A percentile compares a stretch with the other conserved stretches of the same genome.
phyloP scores from a whole-genome alignment of 2,797 vertebrate species.

The Crenichthys baileyi region DNA sequence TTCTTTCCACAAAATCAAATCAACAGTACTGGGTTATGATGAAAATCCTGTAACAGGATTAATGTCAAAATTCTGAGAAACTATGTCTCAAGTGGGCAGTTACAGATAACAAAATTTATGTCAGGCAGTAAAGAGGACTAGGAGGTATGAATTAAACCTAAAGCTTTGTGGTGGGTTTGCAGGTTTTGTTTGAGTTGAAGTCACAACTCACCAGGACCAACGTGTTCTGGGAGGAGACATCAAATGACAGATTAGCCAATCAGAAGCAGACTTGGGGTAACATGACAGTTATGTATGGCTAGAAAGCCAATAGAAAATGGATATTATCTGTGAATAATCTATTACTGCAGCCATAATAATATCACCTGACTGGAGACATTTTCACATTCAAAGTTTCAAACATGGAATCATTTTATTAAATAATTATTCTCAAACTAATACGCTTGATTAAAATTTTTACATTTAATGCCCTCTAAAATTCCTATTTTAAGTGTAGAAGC shows the following conservation, averaged over 20 bases:
- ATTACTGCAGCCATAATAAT: neutral
- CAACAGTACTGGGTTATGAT: no score
- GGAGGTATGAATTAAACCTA: neutral
- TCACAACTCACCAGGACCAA: neutral
- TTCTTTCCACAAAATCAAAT: neutral
- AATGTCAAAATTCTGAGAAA: neutral
- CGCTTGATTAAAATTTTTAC: neutral
- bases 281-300: no score
- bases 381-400: neutral
- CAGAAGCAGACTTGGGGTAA: neutral
- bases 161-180: neutral
- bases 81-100: neutral
- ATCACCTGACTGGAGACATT: no score
- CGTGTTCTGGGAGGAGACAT: neutral
- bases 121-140: neutral
- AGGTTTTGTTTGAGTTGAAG: neutral
- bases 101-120: neutral
- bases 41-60: neutral
- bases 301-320: no score
- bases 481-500: no score
- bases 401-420: neutral
- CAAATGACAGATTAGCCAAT: neutral
- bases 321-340: neutral
- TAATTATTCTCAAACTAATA: neutral
- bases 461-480: no score